Evolutionary conservation across 2,113 vertebrate genomes (phyloP).

Genomic region (cat (Felis catus)): DNA sequence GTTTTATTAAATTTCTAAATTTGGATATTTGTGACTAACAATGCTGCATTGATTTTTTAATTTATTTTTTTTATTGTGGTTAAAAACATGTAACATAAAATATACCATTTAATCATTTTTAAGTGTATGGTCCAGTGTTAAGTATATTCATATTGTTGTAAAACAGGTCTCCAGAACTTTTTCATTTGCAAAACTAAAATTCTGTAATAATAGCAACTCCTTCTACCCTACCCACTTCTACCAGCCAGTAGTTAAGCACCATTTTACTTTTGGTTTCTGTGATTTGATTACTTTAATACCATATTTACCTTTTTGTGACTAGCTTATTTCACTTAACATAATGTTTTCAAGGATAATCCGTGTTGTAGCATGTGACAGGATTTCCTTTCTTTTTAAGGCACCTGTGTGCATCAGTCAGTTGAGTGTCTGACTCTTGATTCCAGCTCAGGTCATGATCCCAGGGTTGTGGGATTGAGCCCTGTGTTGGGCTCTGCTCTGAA

Average conservation of each 20-base stretch:
- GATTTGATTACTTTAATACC: neutral
- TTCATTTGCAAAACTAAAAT: neutral
- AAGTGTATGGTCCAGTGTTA: neutral
- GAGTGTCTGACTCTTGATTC: no score
- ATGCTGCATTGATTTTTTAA: neutral
- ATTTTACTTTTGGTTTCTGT: neutral
- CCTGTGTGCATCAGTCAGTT: no score
- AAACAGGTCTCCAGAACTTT: neutral
- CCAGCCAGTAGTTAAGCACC: neutral
- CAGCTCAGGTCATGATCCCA: no score
- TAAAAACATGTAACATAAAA: neutral
- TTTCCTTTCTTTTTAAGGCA: neutral
- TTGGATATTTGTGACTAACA: neutral
- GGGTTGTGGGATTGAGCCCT: no score
- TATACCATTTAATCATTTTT: neutral
- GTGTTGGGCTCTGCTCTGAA: no score
- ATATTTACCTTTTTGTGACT: neutral
- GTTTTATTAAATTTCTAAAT: constrained; percentile 36
- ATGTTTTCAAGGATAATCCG: neutral
- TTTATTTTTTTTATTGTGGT: neutral
- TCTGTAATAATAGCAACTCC: neutral
- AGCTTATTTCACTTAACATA: neutral
- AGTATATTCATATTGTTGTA: neutral
- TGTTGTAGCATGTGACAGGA: neutral
- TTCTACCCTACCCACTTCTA: neutral